phyloP scores from a whole-genome alignment of 2,113 vertebrate species.

The Hemiprocne comata region DNA sequence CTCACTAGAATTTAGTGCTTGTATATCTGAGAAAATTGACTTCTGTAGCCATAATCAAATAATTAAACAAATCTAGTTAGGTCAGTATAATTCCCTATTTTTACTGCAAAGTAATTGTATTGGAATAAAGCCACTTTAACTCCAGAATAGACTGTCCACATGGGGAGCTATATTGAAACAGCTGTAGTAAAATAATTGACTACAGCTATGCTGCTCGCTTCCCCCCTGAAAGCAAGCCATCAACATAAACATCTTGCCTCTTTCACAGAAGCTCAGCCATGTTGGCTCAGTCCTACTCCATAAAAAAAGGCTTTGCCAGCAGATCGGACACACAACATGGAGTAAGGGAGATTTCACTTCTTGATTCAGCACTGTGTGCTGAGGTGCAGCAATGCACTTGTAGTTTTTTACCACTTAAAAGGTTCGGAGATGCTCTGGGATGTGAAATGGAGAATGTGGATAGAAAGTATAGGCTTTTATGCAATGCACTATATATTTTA shows the following conservation, averaged over 20 bases:
- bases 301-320: neutral
- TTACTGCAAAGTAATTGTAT: neutral
- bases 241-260: neutral
- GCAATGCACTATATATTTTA: rapidly evolving
- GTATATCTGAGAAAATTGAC: neutral
- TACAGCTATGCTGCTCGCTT: neutral
- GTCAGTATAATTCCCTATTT: neutral
- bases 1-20: neutral
- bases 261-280: neutral
- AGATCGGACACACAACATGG: neutral
- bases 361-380: neutral
- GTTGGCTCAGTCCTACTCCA: neutral
- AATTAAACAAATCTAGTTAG: conserved; percentile 21
- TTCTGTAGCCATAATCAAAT: neutral
- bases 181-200: conserved; percentile 48
- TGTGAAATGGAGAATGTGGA: neutral
- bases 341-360: neutral
- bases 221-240: neutral
- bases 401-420: neutral
- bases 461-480: neutral
- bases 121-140: conserved; percentile 48
- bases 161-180: conserved; percentile 30
- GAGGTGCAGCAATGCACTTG: neutral
- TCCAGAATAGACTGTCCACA: conserved; percentile 11
- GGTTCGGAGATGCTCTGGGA: neutral